Base-by-base conservation (phyloP, 2,888 invertebrate genomes). In the Perdita meconis region DNA sequence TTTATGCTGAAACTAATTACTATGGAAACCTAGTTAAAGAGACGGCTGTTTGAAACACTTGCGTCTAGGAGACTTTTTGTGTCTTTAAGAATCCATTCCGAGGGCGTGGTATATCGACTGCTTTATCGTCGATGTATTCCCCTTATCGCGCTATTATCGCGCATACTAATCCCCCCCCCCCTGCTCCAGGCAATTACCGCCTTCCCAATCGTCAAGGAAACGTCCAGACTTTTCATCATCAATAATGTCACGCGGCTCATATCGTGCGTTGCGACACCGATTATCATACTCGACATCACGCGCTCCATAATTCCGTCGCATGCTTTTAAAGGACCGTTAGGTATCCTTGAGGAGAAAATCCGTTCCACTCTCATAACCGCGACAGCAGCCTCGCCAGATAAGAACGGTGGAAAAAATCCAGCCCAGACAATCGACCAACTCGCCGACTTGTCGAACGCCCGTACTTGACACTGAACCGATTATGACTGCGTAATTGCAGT, bases 391-490 rank as follows among this genome's bases (percentile, higher is more conserved):
- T 8, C 60, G n/a, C 12, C 19, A 22, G 47, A 65, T 16, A 10
- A 50, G 19, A 34, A 30, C 19, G 1, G 2, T 1, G 5, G n/a
- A 4, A 53, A 57, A 16, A 53, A 47, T 57, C 13, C 19, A 30
- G 42, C 13, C n/a, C 22, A 38, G 40, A 40, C 64, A 19, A 40
- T 50, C 63, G 22, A 26, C 26, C 24, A 19, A 40, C 10, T 26
- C 24, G 53, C 8, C 24, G 22, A 26, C 57, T 53, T 50, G 61
- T 61, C 69, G 30, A 56, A 47, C 42, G 44, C 47, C n/a, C 65
- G 79, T 60, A 73, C 82, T 79, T 79, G 82, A 72, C 83, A 80
- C 72, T 83, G 83, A 83, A 83, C 69, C 70, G 61, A 83, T 76
- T 80, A 68, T 63, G 51, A 60, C 65, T 71, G 55, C 50, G 59